A percentile compares a stretch with the other conserved stretches of the same genome.
Evolutionary conservation across 2,113 vertebrate genomes (phyloP).

Genomic region (Melanostigma gelatinosum): DNA sequence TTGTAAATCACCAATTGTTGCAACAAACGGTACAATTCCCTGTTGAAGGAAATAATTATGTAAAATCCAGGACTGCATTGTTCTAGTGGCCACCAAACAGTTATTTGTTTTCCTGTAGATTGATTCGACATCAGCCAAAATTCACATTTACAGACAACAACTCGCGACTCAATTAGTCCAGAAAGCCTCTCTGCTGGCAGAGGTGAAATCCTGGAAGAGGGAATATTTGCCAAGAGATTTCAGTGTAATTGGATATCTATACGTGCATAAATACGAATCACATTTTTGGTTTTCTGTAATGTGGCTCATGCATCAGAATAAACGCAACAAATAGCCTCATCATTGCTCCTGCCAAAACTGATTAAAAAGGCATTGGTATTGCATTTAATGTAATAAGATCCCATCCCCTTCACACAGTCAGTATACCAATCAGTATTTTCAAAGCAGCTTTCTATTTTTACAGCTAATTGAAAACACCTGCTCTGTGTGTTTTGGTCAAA

Average conservation of each 20-base stretch:
- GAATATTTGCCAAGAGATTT: conserved; percentile 79
- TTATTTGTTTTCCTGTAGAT: conserved; percentile 53
- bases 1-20: conserved; percentile 30
- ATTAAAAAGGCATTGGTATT: conserved; percentile 58
- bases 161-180: conserved; percentile 67
- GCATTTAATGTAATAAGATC: conserved; percentile 47
- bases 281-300: conserved; percentile 67
- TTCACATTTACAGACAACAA: conserved; percentile 65
- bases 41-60: not conserved
- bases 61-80: conserved; percentile 7
- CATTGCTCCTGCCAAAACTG: conserved; percentile 52
- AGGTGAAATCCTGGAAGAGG: conserved; percentile 73
- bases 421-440: conserved; percentile 15
- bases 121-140: conserved; percentile 57
- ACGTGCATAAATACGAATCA: conserved; percentile 78
- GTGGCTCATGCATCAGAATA: conserved; percentile 62
- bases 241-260: conserved; percentile 77
- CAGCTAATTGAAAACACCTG: conserved; percentile 62
- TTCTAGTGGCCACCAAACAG: not conserved
- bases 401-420: conserved; percentile 11
- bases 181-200: conserved; percentile 63
- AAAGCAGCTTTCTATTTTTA: conserved; percentile 36
- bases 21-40: conserved; percentile 31
- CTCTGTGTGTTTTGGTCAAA: conserved; percentile 40
- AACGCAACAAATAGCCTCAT: conserved; percentile 62